Conservation (phyloP, 1,140 invertebrate species). For the Caenorhabditis tropicalis region DNA sequence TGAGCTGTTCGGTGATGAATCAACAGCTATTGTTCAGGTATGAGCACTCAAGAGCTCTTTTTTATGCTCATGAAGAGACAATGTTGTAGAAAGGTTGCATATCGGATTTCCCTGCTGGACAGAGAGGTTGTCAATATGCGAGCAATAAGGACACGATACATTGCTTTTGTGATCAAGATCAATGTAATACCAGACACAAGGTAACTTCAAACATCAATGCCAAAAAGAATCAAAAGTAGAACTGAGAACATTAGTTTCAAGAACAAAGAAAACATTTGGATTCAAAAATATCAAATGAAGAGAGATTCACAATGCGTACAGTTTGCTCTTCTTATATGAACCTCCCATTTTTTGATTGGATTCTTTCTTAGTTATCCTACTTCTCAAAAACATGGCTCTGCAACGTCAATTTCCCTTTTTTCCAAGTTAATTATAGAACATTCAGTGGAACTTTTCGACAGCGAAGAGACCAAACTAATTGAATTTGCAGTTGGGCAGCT, state of each 20-base stretch:
- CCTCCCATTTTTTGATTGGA: slow-evolving; percentile 36
- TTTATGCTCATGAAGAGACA: slow-evolving; percentile 25
- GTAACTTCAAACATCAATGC: slow-evolving; percentile 54
- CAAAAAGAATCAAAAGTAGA: too few species aligned
- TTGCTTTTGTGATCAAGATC: slow-evolving; percentile 67
- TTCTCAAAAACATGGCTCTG: slow-evolving; percentile 8
- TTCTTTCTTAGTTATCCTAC: too few species aligned
- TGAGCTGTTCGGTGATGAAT: slow-evolving; percentile 66
- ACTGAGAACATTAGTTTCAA: too few species aligned
- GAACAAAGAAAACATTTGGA: background rate
- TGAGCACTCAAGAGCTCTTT: slow-evolving; percentile 8
- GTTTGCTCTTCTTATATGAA: too few species aligned
- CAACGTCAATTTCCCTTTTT: background rate
- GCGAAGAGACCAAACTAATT: slow-evolving; percentile 1
- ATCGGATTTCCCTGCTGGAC: slow-evolving; percentile 64
- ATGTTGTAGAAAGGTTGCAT: slow-evolving; percentile 71
- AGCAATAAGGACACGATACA: slow-evolving; percentile 70
- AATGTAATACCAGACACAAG: slow-evolving; percentile 66
- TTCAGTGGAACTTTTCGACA: slow-evolving; percentile 33
- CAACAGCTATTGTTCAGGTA: slow-evolving; percentile 70
- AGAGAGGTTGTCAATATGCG: slow-evolving; percentile 68
- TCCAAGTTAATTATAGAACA: slow-evolving; percentile 31
- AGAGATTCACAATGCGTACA: too few species aligned
- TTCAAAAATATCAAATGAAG: too few species aligned
- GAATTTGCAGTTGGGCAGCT: slow-evolving; percentile 65